Evolutionary conservation across 2,888 invertebrate genomes (phyloP), one percentile per base, ranked within the genome.

Genomic region (Andrena hattorfiana): DNA sequence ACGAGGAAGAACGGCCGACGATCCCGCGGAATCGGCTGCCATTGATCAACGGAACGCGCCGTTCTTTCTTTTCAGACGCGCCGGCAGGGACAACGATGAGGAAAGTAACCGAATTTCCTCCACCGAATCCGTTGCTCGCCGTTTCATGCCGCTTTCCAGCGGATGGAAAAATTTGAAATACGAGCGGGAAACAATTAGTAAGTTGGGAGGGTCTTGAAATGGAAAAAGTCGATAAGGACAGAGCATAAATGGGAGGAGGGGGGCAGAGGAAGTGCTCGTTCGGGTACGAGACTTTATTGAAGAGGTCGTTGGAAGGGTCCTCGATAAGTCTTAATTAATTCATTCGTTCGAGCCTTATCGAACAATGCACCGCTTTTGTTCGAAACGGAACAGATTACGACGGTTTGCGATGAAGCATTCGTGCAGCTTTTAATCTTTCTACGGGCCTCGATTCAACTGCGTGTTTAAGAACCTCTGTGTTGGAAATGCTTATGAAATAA

Each of bases 271-370:
- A 56, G 62, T 30, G 26, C 32, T 71, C 80, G 71, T 67, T 81
- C 67, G 5, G 30, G 6, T 54, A 67, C 60, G 60, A 67, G 32
- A 30, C 54, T 67, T 42, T 54, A 48, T 72, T 30, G 67, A 80
- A 54, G 51, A 56, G 67, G 23, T 63, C 62, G n/a, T 48, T 35
- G 79, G 72, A 81, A 67, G 72, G 72, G 72, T 62, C 63, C 72
- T 72, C 80, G 67, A 81, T 81, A 67, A 78, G 79, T 78, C 81
- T 80, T 62, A 80, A 80, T 80, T 80, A 80, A 81, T 81, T 80
- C 81, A 66, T 72, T 62, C 81, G n/a, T 32, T 32, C 66, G 66
- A 67, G 62, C 60, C 54, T 72, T 42, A 60, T 71, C 66, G 77
- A 72, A 66, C 60, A 20, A 23, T 49, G 30, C 16, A 4, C 23